Conservation (phyloP, 2,113 vertebrate genomes). For the Ictalurus furcatus region DNA sequence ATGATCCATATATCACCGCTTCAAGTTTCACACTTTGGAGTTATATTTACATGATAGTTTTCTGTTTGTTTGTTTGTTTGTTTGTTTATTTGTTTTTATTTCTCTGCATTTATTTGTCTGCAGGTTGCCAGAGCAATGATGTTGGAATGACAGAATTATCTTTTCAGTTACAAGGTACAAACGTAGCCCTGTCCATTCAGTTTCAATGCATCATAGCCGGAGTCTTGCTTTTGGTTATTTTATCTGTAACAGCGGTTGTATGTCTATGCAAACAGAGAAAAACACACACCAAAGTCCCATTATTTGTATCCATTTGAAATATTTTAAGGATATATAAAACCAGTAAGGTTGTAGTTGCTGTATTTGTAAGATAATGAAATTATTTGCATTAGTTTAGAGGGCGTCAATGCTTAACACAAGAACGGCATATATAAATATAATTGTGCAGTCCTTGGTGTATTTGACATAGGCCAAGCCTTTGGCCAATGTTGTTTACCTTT, state of each 20-base stretch:
- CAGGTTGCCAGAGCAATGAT: conserved; percentile 14
- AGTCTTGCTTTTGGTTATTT: background rate
- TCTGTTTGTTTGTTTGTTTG: too few species aligned
- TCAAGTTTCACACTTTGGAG: background rate
- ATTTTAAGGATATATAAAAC: background rate
- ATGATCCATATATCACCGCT: background rate
- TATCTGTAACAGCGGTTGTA: background rate
- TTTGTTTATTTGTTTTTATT: background rate
- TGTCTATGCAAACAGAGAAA: background rate
- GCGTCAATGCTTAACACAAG: too few species aligned
- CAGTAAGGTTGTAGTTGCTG: too few species aligned
- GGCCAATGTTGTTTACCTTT: too few species aligned
- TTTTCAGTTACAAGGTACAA: background rate
- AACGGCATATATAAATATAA: too few species aligned
- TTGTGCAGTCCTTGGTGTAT: too few species aligned
- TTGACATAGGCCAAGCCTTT: too few species aligned
- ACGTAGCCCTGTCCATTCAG: too few species aligned
- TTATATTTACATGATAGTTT: background rate
- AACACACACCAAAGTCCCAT: background rate
- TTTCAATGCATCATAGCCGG: background rate
- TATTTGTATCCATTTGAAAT: background rate
- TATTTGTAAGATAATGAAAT: too few species aligned
- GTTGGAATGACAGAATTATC: background rate
- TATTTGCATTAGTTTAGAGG: too few species aligned
- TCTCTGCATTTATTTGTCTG: background rate